Evolutionary conservation across 1,140 invertebrate genomes (phyloP), one percentile per base, ranked within the genome.

Genomic region (Polyergus mexicanus): DNA sequence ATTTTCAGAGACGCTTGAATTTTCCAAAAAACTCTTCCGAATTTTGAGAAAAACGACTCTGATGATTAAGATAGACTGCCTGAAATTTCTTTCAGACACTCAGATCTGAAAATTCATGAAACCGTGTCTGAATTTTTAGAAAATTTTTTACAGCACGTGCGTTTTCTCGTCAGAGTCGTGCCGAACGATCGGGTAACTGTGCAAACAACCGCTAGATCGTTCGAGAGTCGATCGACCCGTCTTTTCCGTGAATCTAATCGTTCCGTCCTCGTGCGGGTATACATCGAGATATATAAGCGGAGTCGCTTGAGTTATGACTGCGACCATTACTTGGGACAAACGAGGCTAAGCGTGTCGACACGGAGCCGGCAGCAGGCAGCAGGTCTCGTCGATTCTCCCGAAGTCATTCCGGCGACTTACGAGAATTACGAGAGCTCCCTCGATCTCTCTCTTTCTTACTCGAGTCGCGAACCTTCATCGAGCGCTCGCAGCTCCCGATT

Each of bases 311-410:
- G 85, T 93, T 93, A 93, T 92, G 91, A 93, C 90, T 88, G 86
- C 85, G 85, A 88, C 88, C 90, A 92, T 92, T 92, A 89, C 91
- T 91, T 87, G 88, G 89, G 90, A 93, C 90, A 93, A 93, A 94
- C 92, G 93, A 93, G 92, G 90, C 92, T 94, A 92, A 93, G 91
- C 92, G 89, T 93, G 93, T 93, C 93, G 92, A 93, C 91, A 92
- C 87, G 84, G 51, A 83, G 78, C 62, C 80, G 74, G n/a, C n/a
- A 72, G 65, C 85, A 84, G 66, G 86, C 74, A 83, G 77, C 85
- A 87, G 86, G 89, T 91, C 91, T 93, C 90, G 89, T 87, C 75
- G 71, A 65, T 85, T 90, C 90, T 85, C 84, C 63, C 75, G n/a
- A 58, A 75, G 83, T 89, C 78, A 78, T 85, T 89, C 47, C 86